Evolutionary conservation across 1,140 invertebrate genomes (phyloP).

Genomic region (Drosophila sechellia): DNA sequence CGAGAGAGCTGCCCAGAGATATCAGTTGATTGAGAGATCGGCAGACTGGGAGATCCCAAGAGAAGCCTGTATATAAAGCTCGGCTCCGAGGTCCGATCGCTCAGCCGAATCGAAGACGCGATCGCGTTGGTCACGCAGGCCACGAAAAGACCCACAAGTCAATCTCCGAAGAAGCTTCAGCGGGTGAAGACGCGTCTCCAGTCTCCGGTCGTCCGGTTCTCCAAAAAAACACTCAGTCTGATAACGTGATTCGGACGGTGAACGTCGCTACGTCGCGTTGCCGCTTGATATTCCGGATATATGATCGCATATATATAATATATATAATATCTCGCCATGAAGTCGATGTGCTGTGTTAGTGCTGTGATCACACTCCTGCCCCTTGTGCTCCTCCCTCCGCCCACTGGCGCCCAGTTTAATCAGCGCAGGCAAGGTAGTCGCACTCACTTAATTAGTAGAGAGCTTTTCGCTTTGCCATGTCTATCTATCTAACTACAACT

Average conservation of each 20-base stretch:
- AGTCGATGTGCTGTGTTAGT: slow-evolving; percentile 44
- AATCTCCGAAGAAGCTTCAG: slow-evolving; percentile 50
- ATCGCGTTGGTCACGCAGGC: slow-evolving; percentile 26
- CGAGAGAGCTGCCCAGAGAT: slow-evolving; percentile 18
- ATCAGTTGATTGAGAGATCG: background rate
- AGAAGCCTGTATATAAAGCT: slow-evolving; percentile 54
- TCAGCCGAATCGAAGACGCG: slow-evolving; percentile 26
- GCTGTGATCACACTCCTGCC: slow-evolving; percentile 40
- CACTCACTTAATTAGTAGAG: slow-evolving; percentile 13
- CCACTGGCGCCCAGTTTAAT: slow-evolving; percentile 58
- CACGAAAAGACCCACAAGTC: slow-evolving; percentile 7
- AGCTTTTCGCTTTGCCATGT: slow-evolving; percentile 14
- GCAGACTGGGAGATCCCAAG: background rate
- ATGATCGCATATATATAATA: slow-evolving; percentile 1
- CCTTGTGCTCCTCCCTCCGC: slow-evolving; percentile 28
- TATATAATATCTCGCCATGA: slow-evolving; percentile 42
- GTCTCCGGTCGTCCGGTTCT: slow-evolving; percentile 1
- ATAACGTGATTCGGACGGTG: slow-evolving; percentile 53
- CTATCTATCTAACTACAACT: slow-evolving; percentile 3
- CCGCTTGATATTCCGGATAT: slow-evolving; percentile 7
- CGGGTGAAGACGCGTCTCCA: slow-evolving; percentile 2
- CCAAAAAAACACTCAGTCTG: slow-evolving; percentile 43
- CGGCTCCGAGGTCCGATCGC: slow-evolving; percentile 11
- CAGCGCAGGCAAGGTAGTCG: slow-evolving; percentile 62
- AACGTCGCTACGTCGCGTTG: slow-evolving; percentile 49